Conservation (phyloP, 2,888 invertebrate species). For the Drosophila ezoana region DNA sequence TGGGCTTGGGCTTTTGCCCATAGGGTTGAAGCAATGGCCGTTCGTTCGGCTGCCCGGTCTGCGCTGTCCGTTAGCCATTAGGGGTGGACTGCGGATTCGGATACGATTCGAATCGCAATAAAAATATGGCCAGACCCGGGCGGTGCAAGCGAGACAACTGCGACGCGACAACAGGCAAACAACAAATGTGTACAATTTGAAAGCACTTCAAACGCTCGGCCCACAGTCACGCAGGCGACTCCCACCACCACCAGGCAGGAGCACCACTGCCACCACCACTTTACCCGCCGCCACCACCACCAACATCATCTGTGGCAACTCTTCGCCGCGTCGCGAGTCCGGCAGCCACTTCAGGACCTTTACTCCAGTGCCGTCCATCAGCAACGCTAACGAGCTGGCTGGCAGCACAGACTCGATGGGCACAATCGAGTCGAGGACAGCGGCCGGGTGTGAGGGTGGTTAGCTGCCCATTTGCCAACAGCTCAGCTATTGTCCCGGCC, state of each 20-base stretch:
- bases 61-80: slow-evolving; percentile 64
- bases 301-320: neutral
- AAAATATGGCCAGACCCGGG: slow-evolving; percentile 58
- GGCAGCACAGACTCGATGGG: slow-evolving; percentile 25
- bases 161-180: slow-evolving; percentile 40
- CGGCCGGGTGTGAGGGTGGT: slow-evolving; percentile 50
- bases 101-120: slow-evolving; percentile 70
- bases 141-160: slow-evolving; percentile 37
- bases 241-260: slow-evolving; percentile 6
- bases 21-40: slow-evolving; percentile 66
- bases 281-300: neutral
- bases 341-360: slow-evolving; percentile 49
- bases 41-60: slow-evolving; percentile 26
- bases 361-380: slow-evolving; percentile 62
- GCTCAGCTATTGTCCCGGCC: slow-evolving; percentile 38
- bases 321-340: slow-evolving; percentile 31
- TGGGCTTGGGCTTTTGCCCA: neutral
- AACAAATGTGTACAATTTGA: slow-evolving; percentile 62
- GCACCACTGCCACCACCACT: slow-evolving; percentile 1
- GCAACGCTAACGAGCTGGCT: slow-evolving; percentile 54
- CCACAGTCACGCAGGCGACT: slow-evolving; percentile 17
- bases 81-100: slow-evolving; percentile 69
- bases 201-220: slow-evolving; percentile 45
- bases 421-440: slow-evolving; percentile 37
- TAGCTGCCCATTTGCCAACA: slow-evolving; percentile 25